Evolutionary conservation across 2,888 invertebrate genomes (phyloP).

Genomic region (Macrosoma leucophasiata): DNA sequence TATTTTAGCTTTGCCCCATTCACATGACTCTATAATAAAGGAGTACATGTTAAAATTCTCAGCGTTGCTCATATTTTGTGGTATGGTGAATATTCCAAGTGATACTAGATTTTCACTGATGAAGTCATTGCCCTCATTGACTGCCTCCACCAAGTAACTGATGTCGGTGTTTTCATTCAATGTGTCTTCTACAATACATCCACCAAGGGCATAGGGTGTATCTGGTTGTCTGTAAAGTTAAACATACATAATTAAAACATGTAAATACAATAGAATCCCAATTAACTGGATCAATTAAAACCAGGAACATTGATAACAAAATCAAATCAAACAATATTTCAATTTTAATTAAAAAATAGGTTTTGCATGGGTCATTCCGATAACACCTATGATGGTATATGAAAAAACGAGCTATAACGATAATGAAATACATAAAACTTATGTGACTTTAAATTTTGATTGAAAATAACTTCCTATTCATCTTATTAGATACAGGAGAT

Average conservation of each 20-base stretch:
- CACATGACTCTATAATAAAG: constrained; percentile 48
- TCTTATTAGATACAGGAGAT: too few species aligned
- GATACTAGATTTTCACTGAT: constrained; percentile 54
- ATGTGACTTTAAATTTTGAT: too few species aligned
- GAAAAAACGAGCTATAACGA: too few species aligned
- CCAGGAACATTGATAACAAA: too few species aligned
- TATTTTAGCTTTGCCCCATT: constrained; percentile 53
- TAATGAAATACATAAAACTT: too few species aligned
- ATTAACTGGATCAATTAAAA: too few species aligned
- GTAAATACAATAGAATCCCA: constrained; percentile 1
- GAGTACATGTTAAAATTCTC: constrained; percentile 59
- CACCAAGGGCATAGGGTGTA: constrained; percentile 61
- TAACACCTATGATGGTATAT: too few species aligned
- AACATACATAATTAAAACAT: not conserved
- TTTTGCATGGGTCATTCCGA: too few species aligned
- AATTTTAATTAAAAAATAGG: too few species aligned
- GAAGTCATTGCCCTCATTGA: constrained; percentile 40
- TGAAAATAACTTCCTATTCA: too few species aligned
- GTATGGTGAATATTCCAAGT: constrained; percentile 54
- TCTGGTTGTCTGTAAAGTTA: constrained; percentile 54
- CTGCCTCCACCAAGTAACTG: constrained; percentile 37
- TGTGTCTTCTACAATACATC: constrained; percentile 62
- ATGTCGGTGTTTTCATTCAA: constrained; percentile 41
- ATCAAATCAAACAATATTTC: too few species aligned
- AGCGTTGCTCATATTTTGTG: constrained; percentile 33